Base-by-base conservation (phyloP, 2,797 vertebrate species). In the Pantherophis vulpinus region DNA sequence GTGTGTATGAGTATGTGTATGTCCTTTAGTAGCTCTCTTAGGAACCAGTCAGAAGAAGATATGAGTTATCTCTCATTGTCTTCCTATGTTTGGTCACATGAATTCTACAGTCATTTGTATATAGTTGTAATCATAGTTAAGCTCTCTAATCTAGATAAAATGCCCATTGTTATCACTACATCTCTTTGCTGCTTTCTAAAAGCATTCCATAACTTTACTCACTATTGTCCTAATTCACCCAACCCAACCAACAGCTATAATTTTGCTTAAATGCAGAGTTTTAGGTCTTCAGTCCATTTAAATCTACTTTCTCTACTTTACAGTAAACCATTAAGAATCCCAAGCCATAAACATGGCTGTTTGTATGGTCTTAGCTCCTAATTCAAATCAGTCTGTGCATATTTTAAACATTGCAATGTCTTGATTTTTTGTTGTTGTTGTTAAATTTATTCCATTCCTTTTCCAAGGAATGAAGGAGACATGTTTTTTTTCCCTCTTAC, bases 11-110 rank as follows among this genome's bases (percentile, higher is more conserved):
- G 20, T 2, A 3, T 56, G 27, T 27, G 20, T 58, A 4, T 32
- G 25, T 7, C 59, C 79, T 97, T 97, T 95, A 97, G 95, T 97
- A 95, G 96, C 95, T 94, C 90, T 95, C 93, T 94, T 92, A 95
- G 0, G 0, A 95, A n/a, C 56, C 42, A 5, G 27, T 56, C 60
- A 37, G 61, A 25, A 88, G 95, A 95, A 97, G 96, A 96, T 97
- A 97, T 96, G 96, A 97, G 95, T 97, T 70, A 47, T 37, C n/a
- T 58, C 60, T 42, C 27, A 86, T 74, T 93, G 93, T 91, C 42
- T 63, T 60, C 58, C 37, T 86, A 47, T 59, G 5, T 79, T 91
- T 86, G 25, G 25, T 59, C 25, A 47, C 37, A 47, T 83, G 79
- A 83, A 47, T 47, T 83, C 20, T 47, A 47, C 79, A 47, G 79